phyloP scores from a whole-genome alignment of 2,888 invertebrate genomes.

The Antheraea assamensis region DNA sequence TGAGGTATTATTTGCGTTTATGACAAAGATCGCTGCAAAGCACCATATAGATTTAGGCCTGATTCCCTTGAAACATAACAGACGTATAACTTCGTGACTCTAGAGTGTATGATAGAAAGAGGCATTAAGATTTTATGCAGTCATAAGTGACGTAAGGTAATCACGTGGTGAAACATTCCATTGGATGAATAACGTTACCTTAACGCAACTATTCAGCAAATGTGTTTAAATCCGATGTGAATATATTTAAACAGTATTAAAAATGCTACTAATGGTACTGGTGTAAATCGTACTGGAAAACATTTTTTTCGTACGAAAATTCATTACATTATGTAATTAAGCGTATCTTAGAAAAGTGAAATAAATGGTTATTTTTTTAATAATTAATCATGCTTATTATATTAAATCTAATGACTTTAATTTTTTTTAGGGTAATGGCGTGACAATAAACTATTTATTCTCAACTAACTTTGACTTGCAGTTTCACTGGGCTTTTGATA shows the following conservation, averaged over 20 bases:
- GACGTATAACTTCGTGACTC: neutral
- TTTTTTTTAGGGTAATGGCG: too few species aligned
- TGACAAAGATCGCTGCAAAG: neutral
- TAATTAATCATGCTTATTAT: neutral
- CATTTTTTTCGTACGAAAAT: neutral
- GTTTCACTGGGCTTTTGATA: too few species aligned
- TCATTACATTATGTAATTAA: neutral
- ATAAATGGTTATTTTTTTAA: neutral
- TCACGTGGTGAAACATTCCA: constrained; percentile 9
- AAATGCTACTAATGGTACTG: too few species aligned
- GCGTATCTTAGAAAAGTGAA: neutral
- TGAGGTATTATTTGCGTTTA: neutral
- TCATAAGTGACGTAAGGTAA: constrained; percentile 1
- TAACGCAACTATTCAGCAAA: neutral
- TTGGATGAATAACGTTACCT: neutral
- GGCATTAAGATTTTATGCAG: neutral
- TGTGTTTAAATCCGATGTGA: neutral
- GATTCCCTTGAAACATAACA: neutral
- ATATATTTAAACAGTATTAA: too few species aligned
- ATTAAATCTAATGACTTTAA: too few species aligned
- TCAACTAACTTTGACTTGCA: too few species aligned
- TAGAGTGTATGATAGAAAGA: neutral
- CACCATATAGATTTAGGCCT: neutral
- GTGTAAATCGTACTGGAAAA: too few species aligned
- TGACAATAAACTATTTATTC: too few species aligned